A percentile compares a stretch with the other conserved stretches of the same genome.
phyloP scores from a whole-genome alignment of 2,888 invertebrate species.

The Diaperis boleti region DNA sequence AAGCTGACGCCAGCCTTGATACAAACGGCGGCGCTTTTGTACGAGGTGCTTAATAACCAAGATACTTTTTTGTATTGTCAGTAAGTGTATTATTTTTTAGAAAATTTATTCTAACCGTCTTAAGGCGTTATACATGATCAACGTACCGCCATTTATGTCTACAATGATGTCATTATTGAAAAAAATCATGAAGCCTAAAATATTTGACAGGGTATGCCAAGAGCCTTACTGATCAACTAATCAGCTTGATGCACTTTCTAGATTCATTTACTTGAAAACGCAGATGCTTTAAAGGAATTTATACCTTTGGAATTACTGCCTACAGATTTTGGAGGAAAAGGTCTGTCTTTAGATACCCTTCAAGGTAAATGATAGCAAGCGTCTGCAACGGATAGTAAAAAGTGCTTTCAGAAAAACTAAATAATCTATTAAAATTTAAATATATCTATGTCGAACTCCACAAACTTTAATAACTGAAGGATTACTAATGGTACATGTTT shows the following conservation, averaged over 20 bases:
- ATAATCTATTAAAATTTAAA: too few species aligned
- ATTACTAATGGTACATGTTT: too few species aligned
- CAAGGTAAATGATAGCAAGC: background rate
- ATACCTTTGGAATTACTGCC: background rate
- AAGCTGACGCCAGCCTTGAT: background rate
- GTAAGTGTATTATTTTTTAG: background rate
- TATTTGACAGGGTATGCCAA: too few species aligned
- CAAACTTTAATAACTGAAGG: too few species aligned
- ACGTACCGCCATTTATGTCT: background rate
- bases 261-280: background rate
- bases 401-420: too few species aligned
- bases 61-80: too few species aligned
- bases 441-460: too few species aligned
- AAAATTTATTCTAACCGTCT: background rate
- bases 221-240: too few species aligned
- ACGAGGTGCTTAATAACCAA: too few species aligned
- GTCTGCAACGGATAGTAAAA: too few species aligned
- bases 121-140: background rate
- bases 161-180: background rate
- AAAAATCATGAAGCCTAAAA: background rate
- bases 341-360: background rate
- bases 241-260: too few species aligned
- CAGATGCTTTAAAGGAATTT: background rate
- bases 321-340: background rate
- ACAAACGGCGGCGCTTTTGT: background rate